Evolutionary conservation across 2,888 invertebrate genomes (phyloP).

Genomic region (Cheilosia vernalis): DNA sequence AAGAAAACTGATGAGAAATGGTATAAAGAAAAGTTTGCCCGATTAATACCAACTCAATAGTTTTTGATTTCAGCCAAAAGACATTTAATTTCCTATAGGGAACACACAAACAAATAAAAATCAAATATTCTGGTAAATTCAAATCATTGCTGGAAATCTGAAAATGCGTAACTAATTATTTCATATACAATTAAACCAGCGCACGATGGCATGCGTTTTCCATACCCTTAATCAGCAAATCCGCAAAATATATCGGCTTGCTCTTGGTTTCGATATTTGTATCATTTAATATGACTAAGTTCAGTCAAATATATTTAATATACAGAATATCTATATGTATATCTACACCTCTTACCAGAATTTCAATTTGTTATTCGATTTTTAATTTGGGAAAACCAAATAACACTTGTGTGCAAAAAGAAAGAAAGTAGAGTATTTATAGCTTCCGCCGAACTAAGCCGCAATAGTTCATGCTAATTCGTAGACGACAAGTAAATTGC

Average conservation of each 20-base stretch:
- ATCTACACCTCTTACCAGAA: too few relatives aligned
- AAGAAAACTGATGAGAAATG: conserved; percentile 35
- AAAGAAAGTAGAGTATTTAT: background rate
- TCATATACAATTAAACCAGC: background rate
- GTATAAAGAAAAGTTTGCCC: conserved; percentile 29
- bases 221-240: background rate
- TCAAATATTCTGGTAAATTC: background rate
- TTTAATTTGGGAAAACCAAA: background rate
- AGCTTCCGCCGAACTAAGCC: background rate
- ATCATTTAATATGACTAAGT: too few relatives aligned
- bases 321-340: too few relatives aligned
- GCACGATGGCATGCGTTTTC: background rate
- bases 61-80: conserved; percentile 22
- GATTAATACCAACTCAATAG: conserved; percentile 36
- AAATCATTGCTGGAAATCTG: background rate
- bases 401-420: background rate
- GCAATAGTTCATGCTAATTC: background rate
- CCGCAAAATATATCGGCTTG: background rate
- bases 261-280: background rate
- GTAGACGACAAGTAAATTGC: conserved; percentile 15
- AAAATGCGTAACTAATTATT: background rate
- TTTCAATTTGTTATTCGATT: too few relatives aligned
- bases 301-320: too few relatives aligned
- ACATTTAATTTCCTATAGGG: background rate
- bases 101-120: background rate